phyloP scores from a whole-genome alignment of 2,888 invertebrate species.

The Amaurobius ferox region DNA sequence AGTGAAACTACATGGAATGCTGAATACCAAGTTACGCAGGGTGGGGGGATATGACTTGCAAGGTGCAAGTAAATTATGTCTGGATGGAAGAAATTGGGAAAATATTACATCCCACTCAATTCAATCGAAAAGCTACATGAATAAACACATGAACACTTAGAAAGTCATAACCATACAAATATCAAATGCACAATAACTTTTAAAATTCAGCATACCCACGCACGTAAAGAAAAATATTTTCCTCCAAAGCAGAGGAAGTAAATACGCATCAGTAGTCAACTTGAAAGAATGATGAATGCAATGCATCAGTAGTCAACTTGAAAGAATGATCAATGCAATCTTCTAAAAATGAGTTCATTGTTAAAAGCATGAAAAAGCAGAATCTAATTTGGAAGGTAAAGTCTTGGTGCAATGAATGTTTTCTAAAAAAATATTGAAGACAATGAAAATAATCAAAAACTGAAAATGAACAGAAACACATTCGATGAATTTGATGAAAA shows the following conservation, averaged over 20 bases:
- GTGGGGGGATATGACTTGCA: conserved; percentile 3
- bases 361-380: conserved; percentile 23
- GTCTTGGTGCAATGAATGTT: not conserved
- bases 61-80: conserved; percentile 9
- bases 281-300: no score
- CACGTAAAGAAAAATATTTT: not conserved
- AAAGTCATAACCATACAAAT: not conserved
- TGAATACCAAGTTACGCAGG: conserved; percentile 20
- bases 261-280: not conserved
- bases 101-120: conserved; percentile 11
- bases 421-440: conserved; percentile 2
- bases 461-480: conserved; percentile 54
- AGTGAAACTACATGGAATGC: conserved; percentile 45
- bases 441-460: conserved; percentile 32
- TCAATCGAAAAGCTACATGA: conserved; percentile 19
- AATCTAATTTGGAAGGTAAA: not conserved
- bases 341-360: not conserved
- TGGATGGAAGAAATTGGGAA: not conserved
- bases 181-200: not conserved
- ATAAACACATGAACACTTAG: not conserved
- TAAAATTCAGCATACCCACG: conserved; percentile 5
- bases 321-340: not conserved
- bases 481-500: conserved; percentile 39
- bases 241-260: not conserved
- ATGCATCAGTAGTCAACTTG: not conserved